These are phyloP conservation scores for Beaufortia kweichowensis DNA, from an alignment of 2,113 vertebrate genomes.

Conservation along the genomic window DNA sequence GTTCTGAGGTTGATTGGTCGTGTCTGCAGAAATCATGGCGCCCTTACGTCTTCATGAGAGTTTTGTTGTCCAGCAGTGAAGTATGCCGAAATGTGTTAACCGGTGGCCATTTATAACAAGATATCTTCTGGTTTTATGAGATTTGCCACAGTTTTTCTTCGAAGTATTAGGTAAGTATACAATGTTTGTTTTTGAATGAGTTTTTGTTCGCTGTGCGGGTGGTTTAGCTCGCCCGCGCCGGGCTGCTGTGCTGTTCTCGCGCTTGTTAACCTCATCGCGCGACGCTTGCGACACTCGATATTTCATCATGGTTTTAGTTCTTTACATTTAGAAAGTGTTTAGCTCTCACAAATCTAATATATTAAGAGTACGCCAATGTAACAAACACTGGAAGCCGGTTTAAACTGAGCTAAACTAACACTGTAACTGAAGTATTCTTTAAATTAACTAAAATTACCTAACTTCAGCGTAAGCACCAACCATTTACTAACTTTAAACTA, in stretches of 20 bases:
- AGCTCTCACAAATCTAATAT: not conserved
- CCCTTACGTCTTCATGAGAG: constrained; percentile 57
- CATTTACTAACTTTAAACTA: no score
- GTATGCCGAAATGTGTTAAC: constrained; percentile 76
- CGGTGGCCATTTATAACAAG: constrained; percentile 60
- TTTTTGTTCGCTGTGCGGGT: not conserved
- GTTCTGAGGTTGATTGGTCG: constrained; percentile 49
- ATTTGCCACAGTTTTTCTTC: constrained; percentile 34
- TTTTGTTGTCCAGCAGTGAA: constrained; percentile 65
- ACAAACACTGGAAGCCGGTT: not conserved
- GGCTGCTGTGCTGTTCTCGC: not conserved
- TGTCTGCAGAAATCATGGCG: constrained; percentile 69
- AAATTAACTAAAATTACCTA: no score
- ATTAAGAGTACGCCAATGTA: not conserved
- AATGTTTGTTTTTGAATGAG: not conserved
- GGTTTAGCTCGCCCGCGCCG: not conserved
- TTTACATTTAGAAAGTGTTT: not conserved
- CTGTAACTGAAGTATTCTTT: not conserved
- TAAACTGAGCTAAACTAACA: not conserved
- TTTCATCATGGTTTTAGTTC: not conserved
- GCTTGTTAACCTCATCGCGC: not conserved
- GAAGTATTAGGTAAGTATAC: constrained; percentile 62
- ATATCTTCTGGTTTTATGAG: constrained; percentile 51
- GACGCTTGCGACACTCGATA: not conserved
- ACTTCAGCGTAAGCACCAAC: no score